These are phyloP conservation scores for Rhodeus uyekii DNA, from an alignment of 2,797 vertebrate species.

Conservation along the genomic window DNA sequence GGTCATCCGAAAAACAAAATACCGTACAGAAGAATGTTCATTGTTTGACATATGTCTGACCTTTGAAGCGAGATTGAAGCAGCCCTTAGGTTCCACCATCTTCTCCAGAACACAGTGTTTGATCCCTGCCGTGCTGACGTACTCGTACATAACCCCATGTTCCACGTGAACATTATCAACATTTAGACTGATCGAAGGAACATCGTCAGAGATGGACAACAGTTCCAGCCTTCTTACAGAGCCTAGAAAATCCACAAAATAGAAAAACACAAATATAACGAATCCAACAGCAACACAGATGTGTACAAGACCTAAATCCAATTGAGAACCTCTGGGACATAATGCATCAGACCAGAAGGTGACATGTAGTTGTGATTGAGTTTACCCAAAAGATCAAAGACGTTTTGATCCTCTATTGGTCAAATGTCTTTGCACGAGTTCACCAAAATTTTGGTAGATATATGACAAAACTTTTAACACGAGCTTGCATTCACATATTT, in stretches of 20 bases:
- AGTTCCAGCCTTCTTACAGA: conserved; percentile 58
- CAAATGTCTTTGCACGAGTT: conserved; percentile 2
- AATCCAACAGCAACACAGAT: not conserved
- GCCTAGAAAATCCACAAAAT: conserved; percentile 32
- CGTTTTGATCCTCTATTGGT: not conserved
- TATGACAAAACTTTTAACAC: not conserved
- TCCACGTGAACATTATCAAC: conserved; percentile 93
- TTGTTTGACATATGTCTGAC: conserved; percentile 64
- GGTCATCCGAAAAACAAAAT: not conserved
- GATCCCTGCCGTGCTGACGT: conserved; percentile 89
- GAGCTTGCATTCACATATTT: not conserved
- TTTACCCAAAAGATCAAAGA: not conserved
- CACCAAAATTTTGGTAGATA: not conserved
- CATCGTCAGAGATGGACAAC: conserved; percentile 76
- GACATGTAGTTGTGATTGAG: no score
- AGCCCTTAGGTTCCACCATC: conserved; percentile 91
- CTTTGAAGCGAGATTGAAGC: conserved; percentile 92
- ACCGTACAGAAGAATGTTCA: not conserved
- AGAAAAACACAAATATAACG: not conserved
- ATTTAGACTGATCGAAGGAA: conserved; percentile 84
- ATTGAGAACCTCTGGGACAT: no score
- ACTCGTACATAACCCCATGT: conserved; percentile 93
- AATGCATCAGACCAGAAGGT: no score
- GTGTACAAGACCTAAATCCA: not conserved
- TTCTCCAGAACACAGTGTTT: conserved; percentile 94